These are phyloP conservation scores for Apocheima hispidaria DNA, from an alignment of 2,888 invertebrate species.

Conservation along the genomic window DNA sequence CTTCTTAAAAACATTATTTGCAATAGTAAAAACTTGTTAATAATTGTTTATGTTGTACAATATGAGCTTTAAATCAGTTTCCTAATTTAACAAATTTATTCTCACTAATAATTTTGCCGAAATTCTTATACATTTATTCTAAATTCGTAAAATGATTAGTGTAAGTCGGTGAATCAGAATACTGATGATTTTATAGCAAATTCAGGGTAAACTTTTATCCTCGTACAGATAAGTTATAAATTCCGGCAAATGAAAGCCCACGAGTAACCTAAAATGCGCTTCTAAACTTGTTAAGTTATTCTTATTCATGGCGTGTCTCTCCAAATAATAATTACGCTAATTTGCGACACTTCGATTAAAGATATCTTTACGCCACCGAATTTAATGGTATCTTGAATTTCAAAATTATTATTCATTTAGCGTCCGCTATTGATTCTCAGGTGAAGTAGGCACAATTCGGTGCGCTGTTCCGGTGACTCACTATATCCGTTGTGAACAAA, in stretches of 20 bases:
- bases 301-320: conserved; percentile 45
- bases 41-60: background rate
- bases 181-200: background rate
- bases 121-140: background rate
- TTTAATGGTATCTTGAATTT: conserved; percentile 41
- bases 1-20: background rate
- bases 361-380: conserved; percentile 43
- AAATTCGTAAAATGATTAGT: too few species aligned
- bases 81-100: too few species aligned
- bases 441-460: conserved; percentile 70
- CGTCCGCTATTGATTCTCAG: conserved; percentile 60
- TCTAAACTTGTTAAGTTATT: conserved; percentile 31
- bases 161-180: background rate
- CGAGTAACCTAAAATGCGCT: background rate
- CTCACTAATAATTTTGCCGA: too few species aligned
- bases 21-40: background rate
- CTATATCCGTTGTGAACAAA: conserved; percentile 56
- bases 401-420: conserved; percentile 66
- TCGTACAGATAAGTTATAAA: conserved; percentile 2
- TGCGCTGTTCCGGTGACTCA: conserved; percentile 79
- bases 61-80: too few species aligned
- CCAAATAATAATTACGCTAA: conserved; percentile 52
- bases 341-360: conserved; percentile 46
- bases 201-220: background rate
- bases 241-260: conserved; percentile 8